Evolutionary conservation across 2,113 vertebrate genomes (phyloP), one percentile per base, ranked within the genome.

Genomic region (Crotophaga sulcirostris): DNA sequence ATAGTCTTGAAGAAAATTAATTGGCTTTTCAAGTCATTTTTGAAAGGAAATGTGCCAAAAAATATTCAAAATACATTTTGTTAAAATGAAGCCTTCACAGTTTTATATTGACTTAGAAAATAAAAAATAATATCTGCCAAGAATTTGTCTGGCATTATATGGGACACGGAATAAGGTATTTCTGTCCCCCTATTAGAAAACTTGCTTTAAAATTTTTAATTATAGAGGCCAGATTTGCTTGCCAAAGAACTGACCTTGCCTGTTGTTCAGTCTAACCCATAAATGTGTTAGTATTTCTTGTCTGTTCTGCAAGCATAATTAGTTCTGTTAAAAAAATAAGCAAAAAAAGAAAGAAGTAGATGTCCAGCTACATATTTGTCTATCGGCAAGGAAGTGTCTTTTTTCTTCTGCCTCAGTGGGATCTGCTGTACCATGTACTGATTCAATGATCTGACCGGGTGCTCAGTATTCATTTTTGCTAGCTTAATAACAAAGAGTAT

Each of bases 401-500:
- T 79, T 55, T 55, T 38, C 23, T 94, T 91, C 82, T 94, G 63
- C 75, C 36, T 92, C 74, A 52, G 34, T 79, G 59, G 84, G 45
- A 60, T 88, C 70, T 96, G 63, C 81, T 95, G 56, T 90, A 87
- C 59, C 42, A 33, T 94, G 36, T 72, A 24, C 44, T 85, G 81
- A 94, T 87, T 93, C 80, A 92, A 5, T 96, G 69, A 93, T 87
- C 80, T 89, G 64, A 80, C 90, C 91, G 74, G 23, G 33, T 87
- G 64, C 82, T 93, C 89, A 40, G 40, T 84, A 49, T 79, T 93
- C 20, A 7, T 73, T 93, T 84, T 77, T 78, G 94, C 69, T n/a
- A 26, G 45, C 66, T 94, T 93, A 80, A 62, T 94, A 92, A 77
- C 52, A 81, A 76, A 87, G 67, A 68, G 20, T 64, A 84, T 89